phyloP scores from a whole-genome alignment of 2,797 vertebrate genomes.

The Phoxinus dragarum region DNA sequence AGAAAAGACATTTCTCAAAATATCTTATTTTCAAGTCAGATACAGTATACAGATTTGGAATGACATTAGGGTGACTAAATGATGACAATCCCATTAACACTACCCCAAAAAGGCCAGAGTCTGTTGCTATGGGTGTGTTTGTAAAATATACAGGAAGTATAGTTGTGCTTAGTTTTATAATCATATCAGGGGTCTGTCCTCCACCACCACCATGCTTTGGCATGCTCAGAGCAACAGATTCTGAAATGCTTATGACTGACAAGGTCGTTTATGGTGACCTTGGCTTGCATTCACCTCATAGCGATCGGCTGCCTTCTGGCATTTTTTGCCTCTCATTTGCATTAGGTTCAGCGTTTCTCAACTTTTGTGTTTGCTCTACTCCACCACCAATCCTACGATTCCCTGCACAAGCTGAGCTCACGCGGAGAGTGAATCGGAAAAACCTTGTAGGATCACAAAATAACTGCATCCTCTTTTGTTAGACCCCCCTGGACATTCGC shows the following conservation, averaged over 20 bases:
- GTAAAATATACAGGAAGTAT: not conserved
- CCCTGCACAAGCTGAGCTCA: not conserved
- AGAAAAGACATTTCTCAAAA: not conserved
- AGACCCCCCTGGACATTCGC: conserved; percentile 28
- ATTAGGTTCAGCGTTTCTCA: not conserved
- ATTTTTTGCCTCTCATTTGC: not conserved
- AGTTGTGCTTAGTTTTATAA: not conserved
- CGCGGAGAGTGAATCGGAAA: not conserved
- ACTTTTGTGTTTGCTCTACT: not conserved
- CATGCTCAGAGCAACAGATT: conserved; percentile 8
- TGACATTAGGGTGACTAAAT: not conserved
- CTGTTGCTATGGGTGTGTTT: not conserved
- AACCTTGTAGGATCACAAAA: conserved; percentile 31
- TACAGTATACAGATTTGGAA: not conserved
- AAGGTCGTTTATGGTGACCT: conserved; percentile 11
- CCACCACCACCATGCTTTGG: not conserved
- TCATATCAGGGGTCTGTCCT: not conserved
- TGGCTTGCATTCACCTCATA: conserved; percentile 15
- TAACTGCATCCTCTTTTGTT: conserved; percentile 9
- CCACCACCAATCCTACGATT: conserved; percentile 1
- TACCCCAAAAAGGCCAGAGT: not conserved
- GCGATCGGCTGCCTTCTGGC: not conserved
- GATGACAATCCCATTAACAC: not conserved
- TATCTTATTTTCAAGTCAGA: not conserved
- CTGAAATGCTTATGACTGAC: conserved; percentile 17